A percentile compares a stretch with the other conserved stretches of the same genome.
Conservation (phyloP, 1,140 invertebrate species). For the Periplaneta americana region DNA sequence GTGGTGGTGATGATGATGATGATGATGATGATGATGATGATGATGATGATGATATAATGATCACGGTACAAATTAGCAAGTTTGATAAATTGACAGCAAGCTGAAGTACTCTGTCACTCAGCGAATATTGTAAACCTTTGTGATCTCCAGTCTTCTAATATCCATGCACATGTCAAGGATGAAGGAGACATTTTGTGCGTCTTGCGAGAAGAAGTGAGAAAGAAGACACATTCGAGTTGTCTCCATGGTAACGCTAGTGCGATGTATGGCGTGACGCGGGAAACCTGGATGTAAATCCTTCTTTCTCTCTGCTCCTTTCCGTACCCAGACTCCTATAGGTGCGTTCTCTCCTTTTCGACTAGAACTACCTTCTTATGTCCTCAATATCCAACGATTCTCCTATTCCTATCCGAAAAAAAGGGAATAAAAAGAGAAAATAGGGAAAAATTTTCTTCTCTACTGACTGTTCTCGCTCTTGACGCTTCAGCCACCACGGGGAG, state of each 20-base stretch:
- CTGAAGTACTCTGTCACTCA: background rate
- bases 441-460: background rate
- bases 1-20: too few relatives aligned
- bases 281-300: background rate
- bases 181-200: background rate
- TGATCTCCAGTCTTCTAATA: too few relatives aligned
- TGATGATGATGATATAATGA: too few relatives aligned
- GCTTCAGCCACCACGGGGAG: background rate
- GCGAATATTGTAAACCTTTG: background rate
- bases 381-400: background rate
- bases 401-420: background rate
- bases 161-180: background rate
- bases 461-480: background rate
- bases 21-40: too few relatives aligned
- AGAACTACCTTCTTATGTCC: background rate
- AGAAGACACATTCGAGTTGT: background rate
- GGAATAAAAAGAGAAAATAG: background rate
- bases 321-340: background rate
- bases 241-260: background rate
- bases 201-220: background rate
- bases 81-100: too few relatives aligned
- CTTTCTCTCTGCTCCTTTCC: background rate
- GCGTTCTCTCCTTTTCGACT: background rate
- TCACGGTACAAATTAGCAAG: too few relatives aligned
- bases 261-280: background rate